These are phyloP conservation scores for Enoplosus armatus DNA, from an alignment of 2,797 vertebrate species.

Conservation along the genomic window DNA sequence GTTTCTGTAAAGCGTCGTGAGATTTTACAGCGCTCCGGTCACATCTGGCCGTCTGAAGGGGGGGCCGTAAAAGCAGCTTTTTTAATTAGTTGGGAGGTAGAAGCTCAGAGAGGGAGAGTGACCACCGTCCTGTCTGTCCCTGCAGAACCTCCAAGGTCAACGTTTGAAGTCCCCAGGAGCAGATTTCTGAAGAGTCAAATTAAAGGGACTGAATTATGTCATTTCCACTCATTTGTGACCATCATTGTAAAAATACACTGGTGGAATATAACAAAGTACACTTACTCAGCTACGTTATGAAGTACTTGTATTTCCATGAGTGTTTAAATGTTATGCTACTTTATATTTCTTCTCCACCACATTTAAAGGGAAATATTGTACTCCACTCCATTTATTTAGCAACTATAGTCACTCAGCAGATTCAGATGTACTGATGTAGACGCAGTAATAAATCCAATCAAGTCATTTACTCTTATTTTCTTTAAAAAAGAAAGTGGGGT, in stretches of 20 bases:
- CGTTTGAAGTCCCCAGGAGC: slow-evolving; percentile 40
- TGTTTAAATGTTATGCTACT: background rate
- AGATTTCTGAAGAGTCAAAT: background rate
- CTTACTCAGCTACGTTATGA: background rate
- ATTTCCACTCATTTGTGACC: background rate
- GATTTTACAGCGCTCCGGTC: slow-evolving; percentile 67
- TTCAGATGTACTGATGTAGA: background rate
- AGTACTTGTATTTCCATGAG: background rate
- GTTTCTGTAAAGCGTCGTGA: slow-evolving; percentile 67
- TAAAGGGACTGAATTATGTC: background rate
- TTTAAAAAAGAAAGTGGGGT: too few relatives aligned
- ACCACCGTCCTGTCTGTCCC: slow-evolving; percentile 42
- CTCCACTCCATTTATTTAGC: background rate
- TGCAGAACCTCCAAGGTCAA: slow-evolving; percentile 43
- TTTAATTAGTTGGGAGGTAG: slow-evolving; percentile 68
- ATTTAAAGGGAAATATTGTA: background rate
- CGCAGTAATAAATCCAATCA: background rate
- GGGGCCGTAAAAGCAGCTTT: slow-evolving; percentile 65
- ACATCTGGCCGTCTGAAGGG: slow-evolving; percentile 74
- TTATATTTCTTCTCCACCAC: background rate
- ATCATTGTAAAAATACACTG: background rate
- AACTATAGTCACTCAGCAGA: background rate
- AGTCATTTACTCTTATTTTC: background rate
- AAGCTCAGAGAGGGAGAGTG: slow-evolving; percentile 43
- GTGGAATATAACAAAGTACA: background rate